Percentiles rank a stretch among this genome's conserved stretches.
These are phyloP conservation scores for Agriopis leucophaearia DNA, from an alignment of 2,888 invertebrate genomes.

Conservation along the genomic window DNA sequence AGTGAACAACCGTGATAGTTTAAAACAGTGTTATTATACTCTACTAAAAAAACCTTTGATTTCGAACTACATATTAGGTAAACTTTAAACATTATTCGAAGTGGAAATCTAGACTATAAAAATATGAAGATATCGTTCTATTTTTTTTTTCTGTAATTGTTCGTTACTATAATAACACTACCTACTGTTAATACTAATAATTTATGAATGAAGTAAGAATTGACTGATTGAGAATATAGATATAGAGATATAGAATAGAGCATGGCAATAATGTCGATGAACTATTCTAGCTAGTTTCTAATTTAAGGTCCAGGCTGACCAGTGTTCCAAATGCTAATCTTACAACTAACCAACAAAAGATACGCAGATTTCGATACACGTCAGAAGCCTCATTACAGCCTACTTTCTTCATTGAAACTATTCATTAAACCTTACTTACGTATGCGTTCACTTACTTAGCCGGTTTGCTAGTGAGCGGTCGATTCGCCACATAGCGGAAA, in stretches of 20 bases:
- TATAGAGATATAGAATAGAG: too few relatives aligned
- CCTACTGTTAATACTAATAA: background rate
- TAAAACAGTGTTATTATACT: too few relatives aligned
- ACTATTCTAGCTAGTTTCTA: too few relatives aligned
- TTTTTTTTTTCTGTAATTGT: too few relatives aligned
- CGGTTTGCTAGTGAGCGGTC: constrained; percentile 51
- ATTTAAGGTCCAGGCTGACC: too few relatives aligned
- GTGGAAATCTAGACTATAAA: too few relatives aligned
- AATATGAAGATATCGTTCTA: too few relatives aligned
- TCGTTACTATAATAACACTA: background rate
- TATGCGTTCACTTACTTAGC: constrained; percentile 31
- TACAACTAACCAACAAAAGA: background rate
- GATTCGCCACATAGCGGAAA: constrained; percentile 60
- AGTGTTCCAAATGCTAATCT: background rate
- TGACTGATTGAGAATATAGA: background rate
- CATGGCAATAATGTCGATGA: too few relatives aligned
- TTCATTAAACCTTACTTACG: constrained; percentile 41
- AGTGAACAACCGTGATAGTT: too few relatives aligned
- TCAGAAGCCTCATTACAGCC: constrained; percentile 22
- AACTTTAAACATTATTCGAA: too few relatives aligned
- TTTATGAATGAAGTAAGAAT: constrained; percentile 9
- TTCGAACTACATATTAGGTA: too few relatives aligned
- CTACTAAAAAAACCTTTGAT: too few relatives aligned
- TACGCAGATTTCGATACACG: constrained; percentile 18
- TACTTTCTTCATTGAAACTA: constrained; percentile 39